Base-by-base conservation (phyloP, 2,888 invertebrate genomes). In the Chaetogeoica ovagalla region DNA sequence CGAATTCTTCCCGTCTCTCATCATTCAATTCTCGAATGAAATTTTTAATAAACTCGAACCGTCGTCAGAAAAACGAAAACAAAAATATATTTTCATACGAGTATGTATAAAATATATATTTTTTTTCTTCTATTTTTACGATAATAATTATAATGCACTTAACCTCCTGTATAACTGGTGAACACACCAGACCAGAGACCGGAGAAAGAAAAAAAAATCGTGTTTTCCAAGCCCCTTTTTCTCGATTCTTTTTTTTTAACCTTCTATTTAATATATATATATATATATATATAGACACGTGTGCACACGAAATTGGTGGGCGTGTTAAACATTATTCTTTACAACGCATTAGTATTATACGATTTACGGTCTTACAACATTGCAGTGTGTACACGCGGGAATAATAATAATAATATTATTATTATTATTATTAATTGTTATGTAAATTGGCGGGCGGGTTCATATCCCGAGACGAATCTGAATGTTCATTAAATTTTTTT, bases 401-500 rank as follows among this genome's bases (percentile, higher is more conserved):
- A 23, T 68, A 68, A 23, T 70, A 70, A 57, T 70, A 55, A 48
- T 48, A 48, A 13, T 48, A 48, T 13, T 48, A 48, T 13, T 48
- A 13, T 2, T 48, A 48, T 48, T 73, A 73, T 55, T 63, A 63
- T 52, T 73, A 75, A 66, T 75, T 75, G 74, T 66, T 75, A 75
- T 75, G 74, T 75, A 75, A 75, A 75, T 75, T 66, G 57, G 43
- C 39, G 74, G 74, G 74, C 65, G 74, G 74, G 11, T 23, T 21
- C 21, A 11, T 30, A 30, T 30, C 30, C 30, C 30, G 30, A 30
- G 30, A 30, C 30, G 30, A 30, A 30, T 30, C 30, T 30, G 30
- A 30, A 30, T 30, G 4, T 30, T 30, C 30, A 30, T 30, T 30
- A 30, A 30, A 30, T 30, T 30, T 30, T 30, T 30, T 30, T 30